phyloP scores from a whole-genome alignment of 2,888 invertebrate genomes.

The Ethmia dodecea region DNA sequence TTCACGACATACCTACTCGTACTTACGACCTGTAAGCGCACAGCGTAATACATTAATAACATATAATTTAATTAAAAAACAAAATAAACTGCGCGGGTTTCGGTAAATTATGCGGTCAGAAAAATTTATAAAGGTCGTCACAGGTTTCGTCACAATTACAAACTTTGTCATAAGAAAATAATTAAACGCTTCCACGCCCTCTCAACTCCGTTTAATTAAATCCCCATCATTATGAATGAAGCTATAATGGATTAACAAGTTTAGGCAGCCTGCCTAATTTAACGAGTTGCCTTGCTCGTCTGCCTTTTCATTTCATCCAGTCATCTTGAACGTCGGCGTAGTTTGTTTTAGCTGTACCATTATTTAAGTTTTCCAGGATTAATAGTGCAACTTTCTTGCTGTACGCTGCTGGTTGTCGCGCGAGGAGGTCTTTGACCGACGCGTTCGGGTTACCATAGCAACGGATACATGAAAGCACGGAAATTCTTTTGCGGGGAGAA shows the following conservation, averaged over 20 bases:
- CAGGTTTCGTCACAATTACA: not conserved
- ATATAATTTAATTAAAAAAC: too few relatives aligned
- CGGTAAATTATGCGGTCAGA: too few relatives aligned
- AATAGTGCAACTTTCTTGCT: constrained; percentile 58
- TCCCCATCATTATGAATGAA: constrained; percentile 39
- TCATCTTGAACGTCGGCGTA: constrained; percentile 26
- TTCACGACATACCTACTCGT: too few relatives aligned
- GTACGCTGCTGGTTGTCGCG: constrained; percentile 55
- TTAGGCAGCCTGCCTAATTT: constrained; percentile 26
- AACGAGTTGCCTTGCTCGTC: constrained; percentile 23
- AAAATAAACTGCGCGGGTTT: too few relatives aligned
- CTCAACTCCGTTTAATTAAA: constrained; percentile 31
- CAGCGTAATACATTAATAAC: too few relatives aligned
- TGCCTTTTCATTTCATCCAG: constrained; percentile 1
- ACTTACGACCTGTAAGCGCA: too few relatives aligned
- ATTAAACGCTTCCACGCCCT: constrained; percentile 32
- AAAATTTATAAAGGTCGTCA: too few relatives aligned
- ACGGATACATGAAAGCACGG: constrained; percentile 52
- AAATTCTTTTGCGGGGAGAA: constrained; percentile 36
- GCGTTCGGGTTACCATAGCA: constrained; percentile 55
- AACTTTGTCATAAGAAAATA: constrained; percentile 19
- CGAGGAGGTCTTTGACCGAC: constrained; percentile 63
- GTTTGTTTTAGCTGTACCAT: constrained; percentile 34
- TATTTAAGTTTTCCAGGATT: constrained; percentile 48
- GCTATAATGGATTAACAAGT: constrained; percentile 45